A percentile compares a stretch with the other conserved stretches of the same genome.
These are phyloP conservation scores for Ganaspis sp. DNA, from an alignment of 1,140 invertebrate species.

Conservation along the genomic window DNA sequence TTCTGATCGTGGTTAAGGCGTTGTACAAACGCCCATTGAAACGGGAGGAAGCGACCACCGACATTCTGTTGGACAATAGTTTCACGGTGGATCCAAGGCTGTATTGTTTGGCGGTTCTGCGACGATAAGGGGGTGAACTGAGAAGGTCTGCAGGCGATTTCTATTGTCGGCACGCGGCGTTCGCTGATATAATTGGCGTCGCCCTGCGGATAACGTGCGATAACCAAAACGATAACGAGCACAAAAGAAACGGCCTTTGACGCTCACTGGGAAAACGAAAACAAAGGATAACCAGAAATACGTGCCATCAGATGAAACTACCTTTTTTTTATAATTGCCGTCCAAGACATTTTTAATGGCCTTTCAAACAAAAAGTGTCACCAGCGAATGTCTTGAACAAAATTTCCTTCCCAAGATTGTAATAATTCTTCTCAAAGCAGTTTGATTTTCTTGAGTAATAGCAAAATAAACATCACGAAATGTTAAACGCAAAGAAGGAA, in stretches of 20 bases:
- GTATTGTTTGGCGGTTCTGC: slow-evolving; percentile 47
- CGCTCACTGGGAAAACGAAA: slow-evolving; percentile 36
- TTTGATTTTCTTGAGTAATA: neutral
- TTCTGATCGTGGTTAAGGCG: slow-evolving; percentile 40
- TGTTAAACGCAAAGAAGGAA: too few species aligned
- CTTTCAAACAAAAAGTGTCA: neutral
- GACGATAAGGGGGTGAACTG: slow-evolving; percentile 28
- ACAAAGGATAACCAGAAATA: slow-evolving; percentile 44
- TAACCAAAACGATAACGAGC: slow-evolving; percentile 49
- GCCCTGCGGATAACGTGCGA: slow-evolving; percentile 40
- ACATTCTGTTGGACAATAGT: slow-evolving; percentile 44
- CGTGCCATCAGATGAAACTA: slow-evolving; percentile 27
- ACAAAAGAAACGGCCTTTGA: slow-evolving; percentile 44
- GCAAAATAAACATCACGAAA: too few species aligned
- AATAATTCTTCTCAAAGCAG: neutral
- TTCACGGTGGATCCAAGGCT: slow-evolving; percentile 7
- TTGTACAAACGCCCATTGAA: slow-evolving; percentile 38
- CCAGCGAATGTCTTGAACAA: neutral
- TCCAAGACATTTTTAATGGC: slow-evolving; percentile 14
- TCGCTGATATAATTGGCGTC: slow-evolving; percentile 52
- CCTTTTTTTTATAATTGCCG: slow-evolving; percentile 1
- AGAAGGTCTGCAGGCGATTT: slow-evolving; percentile 43
- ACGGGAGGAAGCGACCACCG: slow-evolving; percentile 23
- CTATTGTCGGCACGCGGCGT: slow-evolving; percentile 42
- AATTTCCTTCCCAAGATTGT: neutral